Conservation (phyloP, 2,888 invertebrate genomes). For the Nysson spinosus region DNA sequence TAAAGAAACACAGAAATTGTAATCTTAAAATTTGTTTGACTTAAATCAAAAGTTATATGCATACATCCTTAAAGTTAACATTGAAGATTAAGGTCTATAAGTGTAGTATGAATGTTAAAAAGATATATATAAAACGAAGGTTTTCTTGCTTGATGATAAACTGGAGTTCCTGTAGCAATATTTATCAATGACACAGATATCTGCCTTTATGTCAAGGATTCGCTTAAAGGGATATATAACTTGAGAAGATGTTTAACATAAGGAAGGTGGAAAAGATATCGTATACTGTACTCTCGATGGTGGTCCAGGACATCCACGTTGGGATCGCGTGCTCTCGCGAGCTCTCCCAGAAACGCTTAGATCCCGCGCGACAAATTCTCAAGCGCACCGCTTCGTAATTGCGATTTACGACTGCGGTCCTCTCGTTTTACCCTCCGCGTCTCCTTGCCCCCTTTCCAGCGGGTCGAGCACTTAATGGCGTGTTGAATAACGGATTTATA, state of each 20-base stretch:
- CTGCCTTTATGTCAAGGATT: not conserved
- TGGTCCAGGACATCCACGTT: slow-evolving; percentile 53
- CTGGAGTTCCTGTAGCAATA: no score
- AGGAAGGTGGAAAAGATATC: slow-evolving; percentile 24
- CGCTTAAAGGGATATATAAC: not conserved
- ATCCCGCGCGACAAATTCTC: slow-evolving; percentile 76
- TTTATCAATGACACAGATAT: not conserved
- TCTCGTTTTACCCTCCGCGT: slow-evolving; percentile 19
- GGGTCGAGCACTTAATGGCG: slow-evolving; percentile 74
- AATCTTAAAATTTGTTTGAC: no score
- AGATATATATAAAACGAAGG: no score
- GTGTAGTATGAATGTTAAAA: no score
- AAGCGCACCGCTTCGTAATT: slow-evolving; percentile 75
- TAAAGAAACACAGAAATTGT: no score
- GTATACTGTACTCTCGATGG: slow-evolving; percentile 48
- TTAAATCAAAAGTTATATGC: no score
- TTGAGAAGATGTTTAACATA: slow-evolving; percentile 1
- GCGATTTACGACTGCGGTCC: slow-evolving; percentile 71
- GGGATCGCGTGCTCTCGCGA: slow-evolving; percentile 42
- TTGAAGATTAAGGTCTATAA: no score
- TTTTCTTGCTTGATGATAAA: no score
- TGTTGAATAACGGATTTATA: slow-evolving; percentile 77
- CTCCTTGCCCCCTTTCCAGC: slow-evolving; percentile 57
- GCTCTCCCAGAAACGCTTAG: slow-evolving; percentile 59
- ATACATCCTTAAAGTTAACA: no score